These are phyloP conservation scores for Xiphydria camelus DNA, from an alignment of 2,888 invertebrate genomes.

Conservation along the genomic window DNA sequence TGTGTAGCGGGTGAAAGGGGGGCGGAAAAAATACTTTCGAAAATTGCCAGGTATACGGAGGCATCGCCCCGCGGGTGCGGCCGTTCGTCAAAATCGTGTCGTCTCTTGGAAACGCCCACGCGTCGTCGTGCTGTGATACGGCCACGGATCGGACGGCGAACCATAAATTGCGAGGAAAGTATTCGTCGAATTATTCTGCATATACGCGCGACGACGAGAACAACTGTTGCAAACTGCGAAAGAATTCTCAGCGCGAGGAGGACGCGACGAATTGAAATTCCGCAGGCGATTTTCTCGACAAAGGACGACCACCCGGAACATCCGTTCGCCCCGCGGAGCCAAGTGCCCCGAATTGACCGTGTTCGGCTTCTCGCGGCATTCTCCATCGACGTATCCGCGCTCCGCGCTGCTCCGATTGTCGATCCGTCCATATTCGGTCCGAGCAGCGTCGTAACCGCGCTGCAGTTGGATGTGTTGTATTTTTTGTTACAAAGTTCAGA, in stretches of 20 bases:
- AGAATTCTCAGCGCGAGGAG: conserved; percentile 5
- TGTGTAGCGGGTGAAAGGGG: conserved; percentile 22
- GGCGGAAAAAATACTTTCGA: conserved; percentile 25
- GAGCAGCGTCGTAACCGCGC: too few species aligned
- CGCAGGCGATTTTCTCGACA: conserved; percentile 11
- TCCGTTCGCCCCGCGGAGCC: not conserved
- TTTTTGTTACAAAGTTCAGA: too few species aligned
- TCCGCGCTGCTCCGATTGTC: too few species aligned
- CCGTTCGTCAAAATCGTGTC: too few species aligned
- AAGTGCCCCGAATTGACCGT: too few species aligned
- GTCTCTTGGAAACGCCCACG: too few species aligned
- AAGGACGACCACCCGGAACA: conserved; percentile 3
- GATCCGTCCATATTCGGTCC: too few species aligned
- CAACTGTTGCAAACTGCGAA: not conserved
- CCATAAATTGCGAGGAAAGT: conserved; percentile 21
- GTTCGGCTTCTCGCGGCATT: not conserved
- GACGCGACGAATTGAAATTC: conserved; percentile 16
- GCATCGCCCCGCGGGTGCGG: too few species aligned
- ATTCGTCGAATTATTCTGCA: conserved; percentile 7
- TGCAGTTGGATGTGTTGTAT: too few species aligned
- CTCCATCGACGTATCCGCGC: conserved; percentile 1
- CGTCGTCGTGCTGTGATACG: too few species aligned
- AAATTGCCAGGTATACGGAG: conserved; percentile 16
- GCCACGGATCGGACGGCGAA: conserved; percentile 26
- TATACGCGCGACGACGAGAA: not conserved